Evolutionary conservation across 2,888 invertebrate species (phyloP).

Genomic region (Phortica magna): DNA sequence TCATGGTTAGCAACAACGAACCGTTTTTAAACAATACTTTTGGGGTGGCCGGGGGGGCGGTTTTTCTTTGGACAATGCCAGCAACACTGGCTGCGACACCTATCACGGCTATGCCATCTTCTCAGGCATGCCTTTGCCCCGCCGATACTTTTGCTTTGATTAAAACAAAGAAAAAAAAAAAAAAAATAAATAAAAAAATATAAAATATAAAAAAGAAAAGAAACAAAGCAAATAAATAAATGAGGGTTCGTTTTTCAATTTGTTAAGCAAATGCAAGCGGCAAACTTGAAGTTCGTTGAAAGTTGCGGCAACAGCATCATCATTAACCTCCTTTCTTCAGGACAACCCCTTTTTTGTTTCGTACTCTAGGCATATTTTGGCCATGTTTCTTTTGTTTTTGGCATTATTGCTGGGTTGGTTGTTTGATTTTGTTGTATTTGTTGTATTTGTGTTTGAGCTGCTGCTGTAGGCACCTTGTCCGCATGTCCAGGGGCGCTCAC

Average conservation of each 20-base stretch:
- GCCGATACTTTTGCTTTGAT: conserved; percentile 17
- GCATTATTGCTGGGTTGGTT: background rate
- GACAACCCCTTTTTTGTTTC: too few species aligned
- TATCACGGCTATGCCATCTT: background rate
- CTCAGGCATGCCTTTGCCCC: background rate
- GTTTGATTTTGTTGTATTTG: background rate
- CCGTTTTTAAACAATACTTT: conserved; percentile 11
- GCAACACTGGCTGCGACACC: background rate
- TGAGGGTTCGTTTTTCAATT: conserved; percentile 25
- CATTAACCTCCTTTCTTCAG: too few species aligned
- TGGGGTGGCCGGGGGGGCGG: too few species aligned
- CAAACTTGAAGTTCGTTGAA: background rate
- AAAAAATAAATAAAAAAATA: too few species aligned
- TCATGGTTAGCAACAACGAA: background rate
- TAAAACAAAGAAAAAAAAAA: background rate
- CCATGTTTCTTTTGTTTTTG: background rate
- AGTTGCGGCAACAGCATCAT: background rate
- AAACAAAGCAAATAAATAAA: background rate
- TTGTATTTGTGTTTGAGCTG: background rate
- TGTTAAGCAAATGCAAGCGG: background rate
- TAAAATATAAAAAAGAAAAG: too few species aligned
- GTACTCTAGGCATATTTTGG: too few species aligned
- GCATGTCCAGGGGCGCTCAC: too few species aligned
- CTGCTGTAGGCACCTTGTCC: background rate
- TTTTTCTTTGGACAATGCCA: background rate